Evolutionary conservation across 1,140 invertebrate genomes (phyloP).

Genomic region (Penaeus vannamei): DNA sequence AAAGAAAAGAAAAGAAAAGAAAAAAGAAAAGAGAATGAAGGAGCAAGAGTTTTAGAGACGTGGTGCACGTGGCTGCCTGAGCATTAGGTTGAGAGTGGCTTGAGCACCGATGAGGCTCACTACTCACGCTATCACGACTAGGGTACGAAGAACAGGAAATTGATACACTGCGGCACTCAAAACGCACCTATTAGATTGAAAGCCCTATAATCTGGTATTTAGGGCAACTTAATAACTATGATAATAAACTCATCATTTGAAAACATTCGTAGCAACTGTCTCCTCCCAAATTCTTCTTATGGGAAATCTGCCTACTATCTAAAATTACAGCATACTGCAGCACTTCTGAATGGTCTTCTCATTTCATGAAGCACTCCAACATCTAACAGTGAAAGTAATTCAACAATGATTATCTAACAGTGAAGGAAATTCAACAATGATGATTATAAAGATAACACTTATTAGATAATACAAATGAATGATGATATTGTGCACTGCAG

Average conservation of each 20-base stretch:
- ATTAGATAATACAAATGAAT: too few relatives aligned
- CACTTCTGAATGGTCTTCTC: too few relatives aligned
- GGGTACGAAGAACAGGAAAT: conserved; percentile 61
- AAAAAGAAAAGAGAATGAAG: neutral
- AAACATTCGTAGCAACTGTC: conserved; percentile 19
- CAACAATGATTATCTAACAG: too few relatives aligned
- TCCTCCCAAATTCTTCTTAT: too few relatives aligned
- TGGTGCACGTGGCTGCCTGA: conserved; percentile 62
- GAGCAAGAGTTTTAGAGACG: neutral
- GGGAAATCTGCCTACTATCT: too few relatives aligned
- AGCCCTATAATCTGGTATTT: conserved; percentile 22
- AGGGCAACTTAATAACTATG: conserved; percentile 46
- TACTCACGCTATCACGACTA: conserved; percentile 64
- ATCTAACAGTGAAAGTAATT: too few relatives aligned
- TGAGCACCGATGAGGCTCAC: conserved; percentile 59
- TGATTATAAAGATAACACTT: too few relatives aligned
- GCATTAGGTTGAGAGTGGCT: conserved; percentile 64
- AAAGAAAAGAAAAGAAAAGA: neutral
- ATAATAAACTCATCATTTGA: conserved; percentile 37
- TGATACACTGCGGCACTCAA: conserved; percentile 56
- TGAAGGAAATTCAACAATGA: too few relatives aligned
- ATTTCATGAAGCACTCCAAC: too few relatives aligned
- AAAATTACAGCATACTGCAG: too few relatives aligned
- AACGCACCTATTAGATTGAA: conserved; percentile 48
- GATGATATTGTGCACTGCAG: too few relatives aligned